Evolutionary conservation across 2,113 vertebrate species (phyloP), one percentile per base, ranked within the genome.

Genomic region (Psittacula cyanocephala): DNA sequence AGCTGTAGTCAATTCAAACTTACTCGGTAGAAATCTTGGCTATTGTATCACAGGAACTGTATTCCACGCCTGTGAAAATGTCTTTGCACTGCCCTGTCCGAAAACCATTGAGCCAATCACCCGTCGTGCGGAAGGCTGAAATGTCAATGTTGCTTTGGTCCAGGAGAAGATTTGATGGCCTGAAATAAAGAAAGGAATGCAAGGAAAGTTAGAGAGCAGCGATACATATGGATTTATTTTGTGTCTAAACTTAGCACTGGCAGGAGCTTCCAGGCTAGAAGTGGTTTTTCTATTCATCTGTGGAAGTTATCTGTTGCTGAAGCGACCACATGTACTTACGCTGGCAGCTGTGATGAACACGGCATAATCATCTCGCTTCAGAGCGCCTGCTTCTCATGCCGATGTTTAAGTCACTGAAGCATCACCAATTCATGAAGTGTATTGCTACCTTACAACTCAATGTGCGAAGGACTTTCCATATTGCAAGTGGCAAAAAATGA

Each of bases 1-100:
- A 39, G 24, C 27, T 63, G 33, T 9, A 76, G 20, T 37, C 44
- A 88, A 31, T 6, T 33, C 37, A 49, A 81, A 95, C 99, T 99
- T 99, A 99, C 99, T 99, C 99, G 86, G 98, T 98, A 91, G 99
- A 99, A 88, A 99, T 99, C 98, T 99, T 99, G 98, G 99, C 99
- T 97, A 99, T 98, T 43, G 99, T 99, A 91, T 99, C 99, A 78
- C 99, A 99, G 84, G 99, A 99, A 91, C 98, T 99, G 97, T 99
- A 99, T 96, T 99, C 98, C 93, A 99, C 98, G 3, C 99, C 99
- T 0, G 98, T 99, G 97, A 99, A 99, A 96, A 99, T 98, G 86
- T 99, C 99, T 93, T 99, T 99, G 97, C 99, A 99, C 81, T 99
- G 99, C 86, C 99, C 97, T 41, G 98, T 98, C 92, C 99, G 98